phyloP scores from a whole-genome alignment of 2,888 invertebrate genomes.

The Epinotia bilunana region DNA sequence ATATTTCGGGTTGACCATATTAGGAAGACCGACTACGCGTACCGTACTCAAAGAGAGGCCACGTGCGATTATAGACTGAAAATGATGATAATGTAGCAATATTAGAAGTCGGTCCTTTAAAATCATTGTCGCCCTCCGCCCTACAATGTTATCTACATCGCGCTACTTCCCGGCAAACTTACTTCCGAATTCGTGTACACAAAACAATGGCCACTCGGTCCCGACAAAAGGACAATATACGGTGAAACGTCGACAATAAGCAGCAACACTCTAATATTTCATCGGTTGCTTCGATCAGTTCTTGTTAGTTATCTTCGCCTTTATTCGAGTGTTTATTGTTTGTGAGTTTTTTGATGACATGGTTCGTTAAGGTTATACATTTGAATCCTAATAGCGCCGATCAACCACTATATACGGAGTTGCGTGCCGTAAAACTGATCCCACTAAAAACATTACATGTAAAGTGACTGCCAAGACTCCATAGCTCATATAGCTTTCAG shows the following conservation, averaged over 20 bases:
- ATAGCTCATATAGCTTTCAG: too few relatives aligned
- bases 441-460: too few relatives aligned
- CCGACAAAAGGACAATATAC: conserved; percentile 30
- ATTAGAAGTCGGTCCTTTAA: background rate
- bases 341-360: background rate
- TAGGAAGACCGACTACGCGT: too few relatives aligned
- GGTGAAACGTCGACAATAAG: conserved; percentile 23
- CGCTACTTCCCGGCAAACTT: conserved; percentile 32
- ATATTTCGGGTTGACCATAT: too few relatives aligned
- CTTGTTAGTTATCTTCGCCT: conserved; percentile 12
- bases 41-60: too few relatives aligned
- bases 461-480: too few relatives aligned
- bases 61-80: too few relatives aligned
- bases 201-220: conserved; percentile 30
- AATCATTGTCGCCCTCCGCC: conserved; percentile 6
- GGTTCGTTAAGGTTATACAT: background rate
- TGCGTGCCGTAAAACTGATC: too few relatives aligned
- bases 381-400: too few relatives aligned
- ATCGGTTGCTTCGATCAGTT: conserved; percentile 24
- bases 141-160: conserved; percentile 31
- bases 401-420: too few relatives aligned
- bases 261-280: conserved; percentile 23
- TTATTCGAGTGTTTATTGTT: conserved; percentile 17
- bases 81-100: too few relatives aligned
- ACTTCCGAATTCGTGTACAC: conserved; percentile 33